Percentiles rank a stretch among this genome's conserved stretches.
Conservation (phyloP, 2,113 vertebrate species). For the Microtus montanus region DNA sequence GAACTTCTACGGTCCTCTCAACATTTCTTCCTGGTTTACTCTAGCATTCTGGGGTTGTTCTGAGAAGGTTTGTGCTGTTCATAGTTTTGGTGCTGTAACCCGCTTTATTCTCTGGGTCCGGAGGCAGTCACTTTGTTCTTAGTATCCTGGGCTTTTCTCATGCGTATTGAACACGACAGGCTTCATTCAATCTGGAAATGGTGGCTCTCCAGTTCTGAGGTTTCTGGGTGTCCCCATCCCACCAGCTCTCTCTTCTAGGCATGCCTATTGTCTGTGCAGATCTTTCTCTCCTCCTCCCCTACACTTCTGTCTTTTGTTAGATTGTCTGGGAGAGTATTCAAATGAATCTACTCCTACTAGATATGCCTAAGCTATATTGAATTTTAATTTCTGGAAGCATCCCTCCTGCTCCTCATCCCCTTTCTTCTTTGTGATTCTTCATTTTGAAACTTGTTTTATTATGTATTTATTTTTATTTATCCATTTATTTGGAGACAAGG, state of each 20-base stretch:
- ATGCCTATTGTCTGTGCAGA: fast-evolving
- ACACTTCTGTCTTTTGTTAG: fast-evolving
- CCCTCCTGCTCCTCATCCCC: too few relatives aligned
- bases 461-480: not conserved
- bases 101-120: not conserved
- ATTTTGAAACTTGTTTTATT: not conserved
- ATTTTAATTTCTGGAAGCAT: not conserved
- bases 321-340: not conserved
- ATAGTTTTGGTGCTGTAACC: not conserved
- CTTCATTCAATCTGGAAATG: not conserved
- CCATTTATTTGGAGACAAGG: not conserved
- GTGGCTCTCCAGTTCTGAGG: not conserved
- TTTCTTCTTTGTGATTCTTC: not conserved
- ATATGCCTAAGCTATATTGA: not conserved
- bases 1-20: not conserved
- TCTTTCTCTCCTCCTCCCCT: not conserved
- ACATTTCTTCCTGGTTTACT: not conserved
- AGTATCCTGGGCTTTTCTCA: not conserved
- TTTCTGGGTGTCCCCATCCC: too few relatives aligned
- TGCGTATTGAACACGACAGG: not conserved
- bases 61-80: not conserved
- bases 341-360: too few relatives aligned
- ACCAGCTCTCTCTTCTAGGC: not conserved
- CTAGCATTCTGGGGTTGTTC: not conserved
- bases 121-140: not conserved